phyloP scores from a whole-genome alignment of 92 coral and sea anemone genomes.

The Nematostella vectensis region DNA sequence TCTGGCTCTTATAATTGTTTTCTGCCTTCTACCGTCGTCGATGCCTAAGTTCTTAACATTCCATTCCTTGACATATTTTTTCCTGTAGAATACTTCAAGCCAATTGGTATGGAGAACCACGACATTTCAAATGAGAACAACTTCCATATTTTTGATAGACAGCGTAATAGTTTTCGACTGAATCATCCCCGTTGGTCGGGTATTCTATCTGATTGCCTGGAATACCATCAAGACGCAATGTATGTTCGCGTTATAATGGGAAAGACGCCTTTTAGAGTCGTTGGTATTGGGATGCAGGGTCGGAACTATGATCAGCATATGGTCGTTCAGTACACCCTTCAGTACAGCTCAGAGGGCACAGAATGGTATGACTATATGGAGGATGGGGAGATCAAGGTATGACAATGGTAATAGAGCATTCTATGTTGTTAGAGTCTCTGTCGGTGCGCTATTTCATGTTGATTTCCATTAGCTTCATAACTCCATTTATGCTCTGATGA shows the following conservation, averaged over 20 bases:
- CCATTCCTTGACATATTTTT: no score
- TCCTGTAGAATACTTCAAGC: conserved; percentile 20
- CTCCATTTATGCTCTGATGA: no score
- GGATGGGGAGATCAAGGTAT: conserved; percentile 38
- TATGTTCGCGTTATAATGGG: conserved; percentile 19
- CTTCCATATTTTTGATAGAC: no score
- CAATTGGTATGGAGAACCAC: conserved; percentile 44
- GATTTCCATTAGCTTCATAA: no score
- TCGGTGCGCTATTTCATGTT: no score
- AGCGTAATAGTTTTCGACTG: conserved; percentile 8
- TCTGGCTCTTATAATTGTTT: no score
- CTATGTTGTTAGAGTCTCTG: no score
- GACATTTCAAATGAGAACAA: conserved; percentile 14
- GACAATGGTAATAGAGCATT: no score
- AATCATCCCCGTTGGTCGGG: conserved; percentile 9
- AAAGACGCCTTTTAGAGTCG: conserved; percentile 10
- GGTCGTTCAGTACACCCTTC: conserved; percentile 14
- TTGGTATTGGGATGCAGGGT: conserved; percentile 43
- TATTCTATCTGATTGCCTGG: neutral
- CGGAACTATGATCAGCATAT: neutral
- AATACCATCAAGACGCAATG: neutral
- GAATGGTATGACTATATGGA: conserved; percentile 51
- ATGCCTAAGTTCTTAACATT: no score
- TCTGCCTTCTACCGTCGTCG: no score
- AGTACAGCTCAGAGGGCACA: conserved; percentile 26